phyloP scores from a whole-genome alignment of 2,113 vertebrate species.

The Pterocles orientalis region DNA sequence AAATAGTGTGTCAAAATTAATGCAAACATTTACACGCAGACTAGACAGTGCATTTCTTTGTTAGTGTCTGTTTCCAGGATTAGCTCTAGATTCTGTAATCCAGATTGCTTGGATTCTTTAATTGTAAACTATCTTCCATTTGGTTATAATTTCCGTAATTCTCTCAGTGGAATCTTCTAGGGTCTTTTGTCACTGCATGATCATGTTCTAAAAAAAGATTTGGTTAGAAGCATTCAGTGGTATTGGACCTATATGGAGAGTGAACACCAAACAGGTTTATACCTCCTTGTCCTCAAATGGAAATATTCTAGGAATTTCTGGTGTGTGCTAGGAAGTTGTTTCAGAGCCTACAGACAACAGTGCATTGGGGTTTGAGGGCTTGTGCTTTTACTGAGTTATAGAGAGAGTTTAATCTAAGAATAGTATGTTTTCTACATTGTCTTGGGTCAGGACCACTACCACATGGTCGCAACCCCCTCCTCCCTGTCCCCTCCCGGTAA shows the following conservation, averaged over 20 bases:
- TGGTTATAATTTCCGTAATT: background rate
- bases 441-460: too few relatives aligned
- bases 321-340: accelerated
- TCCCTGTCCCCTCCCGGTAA: too few relatives aligned
- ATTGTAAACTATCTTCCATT: background rate
- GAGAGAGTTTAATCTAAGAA: background rate
- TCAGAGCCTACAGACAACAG: background rate
- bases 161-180: background rate
- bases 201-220: background rate
- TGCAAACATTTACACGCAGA: background rate
- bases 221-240: background rate
- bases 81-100: background rate
- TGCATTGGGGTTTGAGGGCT: background rate
- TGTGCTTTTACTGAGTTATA: background rate
- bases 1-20: background rate
- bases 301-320: background rate
- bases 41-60: background rate
- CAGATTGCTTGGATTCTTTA: background rate
- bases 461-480: too few relatives aligned
- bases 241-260: background rate
- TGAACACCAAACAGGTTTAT: background rate
- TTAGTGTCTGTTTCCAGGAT: background rate
- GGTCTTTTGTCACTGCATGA: background rate
- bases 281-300: background rate
- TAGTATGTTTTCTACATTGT: background rate